phyloP scores from a whole-genome alignment of 2,113 vertebrate species.

The Tupaia chinensis region DNA sequence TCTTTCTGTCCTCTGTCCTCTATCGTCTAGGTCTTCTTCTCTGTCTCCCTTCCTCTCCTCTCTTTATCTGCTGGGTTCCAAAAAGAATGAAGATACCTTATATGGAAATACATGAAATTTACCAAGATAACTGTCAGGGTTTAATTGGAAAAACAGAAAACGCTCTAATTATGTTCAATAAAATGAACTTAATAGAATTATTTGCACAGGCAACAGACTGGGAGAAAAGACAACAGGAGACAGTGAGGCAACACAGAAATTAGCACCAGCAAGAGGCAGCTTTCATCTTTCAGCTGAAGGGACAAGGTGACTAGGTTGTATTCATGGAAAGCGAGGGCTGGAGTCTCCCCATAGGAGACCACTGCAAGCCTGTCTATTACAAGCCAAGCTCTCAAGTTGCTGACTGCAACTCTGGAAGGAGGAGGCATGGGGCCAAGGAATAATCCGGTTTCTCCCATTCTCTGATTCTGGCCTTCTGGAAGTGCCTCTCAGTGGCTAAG shows the following conservation, averaged over 20 bases:
- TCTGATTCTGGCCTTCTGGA: background rate
- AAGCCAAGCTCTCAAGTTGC: background rate
- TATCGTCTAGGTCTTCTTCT: background rate
- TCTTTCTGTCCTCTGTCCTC: background rate
- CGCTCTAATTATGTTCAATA: background rate
- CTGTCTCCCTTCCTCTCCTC: background rate
- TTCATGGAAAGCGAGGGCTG: background rate
- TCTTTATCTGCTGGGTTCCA: background rate
- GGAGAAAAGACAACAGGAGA: background rate
- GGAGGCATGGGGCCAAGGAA: background rate
- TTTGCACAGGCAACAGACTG: background rate
- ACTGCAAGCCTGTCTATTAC: background rate
- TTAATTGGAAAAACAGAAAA: conserved; percentile 22
- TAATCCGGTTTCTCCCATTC: background rate
- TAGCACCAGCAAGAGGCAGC: background rate
- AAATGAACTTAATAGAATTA: conserved; percentile 12
- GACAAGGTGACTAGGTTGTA: background rate
- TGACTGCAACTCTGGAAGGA: background rate
- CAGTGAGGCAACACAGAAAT: background rate
- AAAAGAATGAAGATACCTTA: background rate
- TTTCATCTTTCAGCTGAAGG: background rate
- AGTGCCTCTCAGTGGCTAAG: background rate
- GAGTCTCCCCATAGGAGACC: background rate
- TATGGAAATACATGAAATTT: background rate
- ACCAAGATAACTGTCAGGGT: background rate